These are phyloP conservation scores for Eumerus sabulonum DNA, from an alignment of 2,888 invertebrate species.

Conservation along the genomic window DNA sequence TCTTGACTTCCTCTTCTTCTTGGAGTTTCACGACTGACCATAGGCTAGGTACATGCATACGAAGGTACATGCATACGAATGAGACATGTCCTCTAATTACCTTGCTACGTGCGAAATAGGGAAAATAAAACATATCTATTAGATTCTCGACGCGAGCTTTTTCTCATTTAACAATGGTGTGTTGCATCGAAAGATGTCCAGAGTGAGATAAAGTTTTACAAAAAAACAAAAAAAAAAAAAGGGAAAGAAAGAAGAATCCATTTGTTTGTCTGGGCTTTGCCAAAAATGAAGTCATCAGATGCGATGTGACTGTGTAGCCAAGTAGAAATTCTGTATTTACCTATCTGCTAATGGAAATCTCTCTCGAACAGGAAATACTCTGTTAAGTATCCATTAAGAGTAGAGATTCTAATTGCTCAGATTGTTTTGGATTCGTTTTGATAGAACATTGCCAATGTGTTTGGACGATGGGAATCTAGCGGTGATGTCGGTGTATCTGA, in stretches of 20 bases:
- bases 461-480: neutral
- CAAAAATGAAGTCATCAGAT: constrained; percentile 54
- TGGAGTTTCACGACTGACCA: too few species aligned
- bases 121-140: too few species aligned
- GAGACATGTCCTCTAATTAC: too few species aligned
- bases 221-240: neutral
- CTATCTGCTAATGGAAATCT: constrained; percentile 57
- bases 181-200: too few species aligned
- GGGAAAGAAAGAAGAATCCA: neutral
- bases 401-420: constrained; percentile 37
- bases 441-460: constrained; percentile 35
- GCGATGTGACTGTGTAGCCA: constrained; percentile 38
- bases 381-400: constrained; percentile 57
- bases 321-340: constrained; percentile 45
- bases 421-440: constrained; percentile 38
- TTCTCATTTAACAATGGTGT: too few species aligned
- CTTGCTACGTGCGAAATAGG: too few species aligned
- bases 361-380: constrained; percentile 52
- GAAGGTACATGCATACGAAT: too few species aligned
- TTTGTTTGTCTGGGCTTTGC: constrained; percentile 17
- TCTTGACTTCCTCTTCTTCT: too few species aligned
- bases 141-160: too few species aligned
- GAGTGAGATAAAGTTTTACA: too few species aligned
- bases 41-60: too few species aligned
- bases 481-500: too few species aligned